Conservation (phyloP, 2,797 vertebrate genomes). For the Gorsachius magnificus region DNA sequence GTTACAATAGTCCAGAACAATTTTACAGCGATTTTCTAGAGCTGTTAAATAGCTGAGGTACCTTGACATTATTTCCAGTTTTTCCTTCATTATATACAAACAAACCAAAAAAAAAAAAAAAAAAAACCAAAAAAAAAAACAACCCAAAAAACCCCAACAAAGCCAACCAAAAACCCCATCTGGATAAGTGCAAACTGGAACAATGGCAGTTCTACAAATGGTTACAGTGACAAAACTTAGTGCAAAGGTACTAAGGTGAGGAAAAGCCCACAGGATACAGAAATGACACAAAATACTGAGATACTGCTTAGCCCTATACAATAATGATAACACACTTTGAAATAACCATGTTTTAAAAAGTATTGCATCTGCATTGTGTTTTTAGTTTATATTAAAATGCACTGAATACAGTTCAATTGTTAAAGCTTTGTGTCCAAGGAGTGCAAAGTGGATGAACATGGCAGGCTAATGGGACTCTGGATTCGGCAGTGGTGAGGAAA, state of each 20-base stretch:
- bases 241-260: conserved; percentile 65
- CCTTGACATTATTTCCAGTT: conserved; percentile 53
- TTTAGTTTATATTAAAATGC: conserved; percentile 73
- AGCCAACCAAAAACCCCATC: conserved; percentile 11
- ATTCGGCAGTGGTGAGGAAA: conserved; percentile 63
- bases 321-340: conserved; percentile 56
- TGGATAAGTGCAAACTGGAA: conserved; percentile 55
- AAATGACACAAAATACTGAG: conserved; percentile 71
- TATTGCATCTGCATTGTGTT: conserved; percentile 75
- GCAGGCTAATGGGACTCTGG: conserved; percentile 31
- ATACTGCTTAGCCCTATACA: conserved; percentile 70
- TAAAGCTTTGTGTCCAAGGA: conserved; percentile 78
- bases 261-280: conserved; percentile 69
- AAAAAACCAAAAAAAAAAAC: background rate
- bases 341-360: conserved; percentile 68
- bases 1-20: conserved; percentile 62
- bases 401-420: conserved; percentile 70
- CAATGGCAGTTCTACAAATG: conserved; percentile 65
- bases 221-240: conserved; percentile 73
- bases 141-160: background rate
- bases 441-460: conserved; percentile 69
- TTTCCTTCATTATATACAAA: conserved; percentile 47
- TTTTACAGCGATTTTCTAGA: conserved; percentile 60
- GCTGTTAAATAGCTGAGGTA: conserved; percentile 57
- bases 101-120: background rate